Conservation (phyloP, 2,797 vertebrate genomes). For the Yasuhikotakia modesta region DNA sequence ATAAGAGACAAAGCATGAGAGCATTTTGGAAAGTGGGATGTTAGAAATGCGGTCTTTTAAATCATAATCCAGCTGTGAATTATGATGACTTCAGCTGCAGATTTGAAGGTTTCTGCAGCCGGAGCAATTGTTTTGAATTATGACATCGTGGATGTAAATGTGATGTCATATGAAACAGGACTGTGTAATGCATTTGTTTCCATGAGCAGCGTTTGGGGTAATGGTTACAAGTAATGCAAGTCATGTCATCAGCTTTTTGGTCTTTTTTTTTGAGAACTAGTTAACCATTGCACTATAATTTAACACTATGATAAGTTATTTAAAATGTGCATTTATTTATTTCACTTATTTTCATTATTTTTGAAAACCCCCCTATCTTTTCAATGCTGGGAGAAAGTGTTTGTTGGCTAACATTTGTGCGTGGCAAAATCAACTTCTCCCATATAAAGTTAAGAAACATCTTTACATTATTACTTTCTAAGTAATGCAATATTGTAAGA, state of each 20-base stretch:
- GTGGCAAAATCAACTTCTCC: no score
- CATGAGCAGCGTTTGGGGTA: not conserved
- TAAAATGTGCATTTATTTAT: not conserved
- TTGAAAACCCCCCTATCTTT: not conserved
- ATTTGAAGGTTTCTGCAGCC: slow-evolving; percentile 8
- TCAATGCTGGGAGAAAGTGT: not conserved
- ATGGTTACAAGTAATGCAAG: not conserved
- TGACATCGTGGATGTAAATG: not conserved
- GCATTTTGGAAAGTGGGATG: not conserved
- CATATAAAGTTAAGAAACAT: no score
- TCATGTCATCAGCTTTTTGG: not conserved
- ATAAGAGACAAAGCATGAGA: not conserved
- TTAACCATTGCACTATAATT: not conserved
- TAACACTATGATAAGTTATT: not conserved
- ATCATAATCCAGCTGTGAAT: slow-evolving; percentile 15
- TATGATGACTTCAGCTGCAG: not conserved
- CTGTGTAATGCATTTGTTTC: not conserved
- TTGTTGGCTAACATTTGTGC: not conserved
- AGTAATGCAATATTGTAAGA: not conserved
- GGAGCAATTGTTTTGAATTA: slow-evolving; percentile 26
- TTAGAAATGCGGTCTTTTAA: not conserved
- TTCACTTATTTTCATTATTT: not conserved
- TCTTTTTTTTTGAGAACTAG: not conserved
- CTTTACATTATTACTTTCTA: not conserved
- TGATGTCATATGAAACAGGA: not conserved